Base-by-base conservation (phyloP, 2,888 invertebrate genomes). In the Chrysotoxum bicinctum region DNA sequence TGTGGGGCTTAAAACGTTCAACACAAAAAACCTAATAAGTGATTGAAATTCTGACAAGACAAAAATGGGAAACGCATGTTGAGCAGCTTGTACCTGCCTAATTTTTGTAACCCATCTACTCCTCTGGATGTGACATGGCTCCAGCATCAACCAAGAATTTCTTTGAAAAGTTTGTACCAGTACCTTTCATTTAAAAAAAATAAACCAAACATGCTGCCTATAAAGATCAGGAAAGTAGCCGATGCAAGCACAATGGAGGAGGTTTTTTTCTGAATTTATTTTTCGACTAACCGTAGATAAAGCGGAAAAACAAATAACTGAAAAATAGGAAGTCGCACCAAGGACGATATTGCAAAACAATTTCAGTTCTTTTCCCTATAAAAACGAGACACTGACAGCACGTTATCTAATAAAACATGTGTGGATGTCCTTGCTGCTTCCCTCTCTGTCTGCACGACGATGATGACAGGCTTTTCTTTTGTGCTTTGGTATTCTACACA, bases 381-480 rank as follows among this genome's bases (percentile, higher is more conserved):
- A 68, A 73, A 73, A 72, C 68, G 62, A 62, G 37, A 76, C 81
- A 50, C 62, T 85, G 85, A 81, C 85, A 84, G 81, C 85, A 85
- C 81, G 85, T 85, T 85, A 85, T 85, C 85, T 76, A 77, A 81
- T 81, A 85, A 85, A 77, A 85, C 85, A 85, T 76, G 68, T 81
- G 73, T 81, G 85, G 68, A 81, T 76, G 81, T 81, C 81, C 68
- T 85, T 75, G 50, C 66, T 21, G 66, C 50, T 54, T 66, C 50
- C 23, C 48, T 12, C 10, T 40, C 8, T 9, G 19, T 7, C 35
- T 35, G 35, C 19, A 35, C 68, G 82, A 73, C 66, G 45, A 68
- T 64, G 76, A 64, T 75, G 72, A 68, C 77, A 77, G 68, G 81
- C 62, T 81, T 80, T 66, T 81, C 81, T 85, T 85, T 85, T 85